A percentile compares a stretch with the other conserved stretches of the same genome.
phyloP scores from a whole-genome alignment of 2,113 vertebrate genomes.

The Menura novaehollandiae region DNA sequence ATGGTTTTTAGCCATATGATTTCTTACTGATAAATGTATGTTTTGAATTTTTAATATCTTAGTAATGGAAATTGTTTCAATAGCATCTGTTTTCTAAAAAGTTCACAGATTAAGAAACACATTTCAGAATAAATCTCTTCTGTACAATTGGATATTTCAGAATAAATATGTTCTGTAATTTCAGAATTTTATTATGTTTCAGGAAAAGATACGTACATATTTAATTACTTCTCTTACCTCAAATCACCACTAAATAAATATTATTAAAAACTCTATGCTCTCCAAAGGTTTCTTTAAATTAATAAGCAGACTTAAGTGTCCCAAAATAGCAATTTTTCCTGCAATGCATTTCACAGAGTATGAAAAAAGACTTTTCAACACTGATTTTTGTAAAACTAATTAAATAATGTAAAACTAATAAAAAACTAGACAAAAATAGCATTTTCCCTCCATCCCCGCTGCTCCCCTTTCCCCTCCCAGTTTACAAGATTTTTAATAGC shows the following conservation, averaged over 20 bases:
- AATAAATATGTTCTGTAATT: not conserved
- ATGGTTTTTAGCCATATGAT: not conserved
- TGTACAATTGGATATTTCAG: not conserved
- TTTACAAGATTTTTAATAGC: not conserved
- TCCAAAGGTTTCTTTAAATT: not conserved
- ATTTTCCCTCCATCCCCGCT: fast-evolving
- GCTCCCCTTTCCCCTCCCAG: not conserved
- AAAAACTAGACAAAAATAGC: not conserved
- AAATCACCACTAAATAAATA: not conserved
- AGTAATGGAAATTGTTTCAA: not conserved
- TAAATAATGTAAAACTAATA: too few species aligned
- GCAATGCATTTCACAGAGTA: not conserved
- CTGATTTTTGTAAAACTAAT: not conserved
- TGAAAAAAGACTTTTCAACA: not conserved
- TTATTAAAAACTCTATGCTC: not conserved
- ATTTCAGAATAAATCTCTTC: not conserved
- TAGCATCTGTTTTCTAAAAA: not conserved
- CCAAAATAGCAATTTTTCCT: not conserved
- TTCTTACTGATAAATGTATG: not conserved
- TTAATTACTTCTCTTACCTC: not conserved
- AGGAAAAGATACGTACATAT: not conserved
- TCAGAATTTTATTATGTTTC: not conserved
- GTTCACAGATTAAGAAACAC: not conserved
- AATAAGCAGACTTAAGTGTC: not conserved
- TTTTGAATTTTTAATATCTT: not conserved